Percentiles rank a stretch among this genome's conserved stretches.
These are phyloP conservation scores for Etheostoma cragini DNA, from an alignment of 2,113 vertebrate species.

Conservation along the genomic window DNA sequence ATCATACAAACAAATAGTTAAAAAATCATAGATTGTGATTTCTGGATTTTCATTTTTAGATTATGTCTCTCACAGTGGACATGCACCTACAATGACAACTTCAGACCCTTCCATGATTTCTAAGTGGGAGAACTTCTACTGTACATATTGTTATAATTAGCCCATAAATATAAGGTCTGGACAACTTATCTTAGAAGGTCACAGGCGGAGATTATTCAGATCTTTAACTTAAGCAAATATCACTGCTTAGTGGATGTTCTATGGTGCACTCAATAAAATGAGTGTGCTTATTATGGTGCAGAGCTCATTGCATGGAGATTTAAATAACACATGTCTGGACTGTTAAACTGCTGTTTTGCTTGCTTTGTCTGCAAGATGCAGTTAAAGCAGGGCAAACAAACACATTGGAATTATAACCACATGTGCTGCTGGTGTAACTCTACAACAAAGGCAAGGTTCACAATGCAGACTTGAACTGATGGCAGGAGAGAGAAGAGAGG, in stretches of 20 bases:
- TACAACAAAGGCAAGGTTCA: constrained; percentile 8
- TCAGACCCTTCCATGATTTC: too few relatives aligned
- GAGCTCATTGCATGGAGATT: constrained; percentile 42
- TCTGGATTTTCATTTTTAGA: too few relatives aligned
- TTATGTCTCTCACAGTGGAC: too few relatives aligned
- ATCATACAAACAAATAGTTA: too few relatives aligned
- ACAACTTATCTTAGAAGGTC: constrained; percentile 28
- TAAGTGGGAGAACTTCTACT: too few relatives aligned
- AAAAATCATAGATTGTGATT: too few relatives aligned
- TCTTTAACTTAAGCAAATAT: constrained; percentile 41
- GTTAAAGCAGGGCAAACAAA: constrained; percentile 7
- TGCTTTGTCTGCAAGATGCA: constrained; percentile 26
- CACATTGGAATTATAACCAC: background rate
- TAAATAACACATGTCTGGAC: constrained; percentile 46
- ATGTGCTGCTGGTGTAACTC: background rate
- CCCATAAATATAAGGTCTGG: background rate
- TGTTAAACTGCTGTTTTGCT: constrained; percentile 27
- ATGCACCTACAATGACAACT: too few relatives aligned
- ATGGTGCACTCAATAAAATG: constrained; percentile 33
- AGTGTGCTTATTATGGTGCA: constrained; percentile 37
- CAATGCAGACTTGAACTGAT: background rate
- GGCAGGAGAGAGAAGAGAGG: background rate
- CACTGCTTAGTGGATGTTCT: constrained; percentile 24
- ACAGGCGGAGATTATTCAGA: constrained; percentile 44
- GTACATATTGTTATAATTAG: background rate